phyloP scores from a whole-genome alignment of 2,113 vertebrate genomes.

The Cinclus mexicanus region DNA sequence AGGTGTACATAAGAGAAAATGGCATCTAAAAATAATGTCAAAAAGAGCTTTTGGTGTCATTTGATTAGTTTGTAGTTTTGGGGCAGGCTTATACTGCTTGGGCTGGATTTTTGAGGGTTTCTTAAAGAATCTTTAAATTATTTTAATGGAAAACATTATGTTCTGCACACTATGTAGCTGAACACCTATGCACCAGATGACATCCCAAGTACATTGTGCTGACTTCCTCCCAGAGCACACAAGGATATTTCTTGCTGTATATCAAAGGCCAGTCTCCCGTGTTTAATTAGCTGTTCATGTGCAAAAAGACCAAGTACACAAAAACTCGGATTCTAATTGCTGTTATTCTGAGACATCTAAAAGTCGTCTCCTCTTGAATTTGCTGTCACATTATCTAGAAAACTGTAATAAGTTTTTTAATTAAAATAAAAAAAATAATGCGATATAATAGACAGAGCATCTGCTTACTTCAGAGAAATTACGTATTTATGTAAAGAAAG shows the following conservation, averaged over 20 bases:
- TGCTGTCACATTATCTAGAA: not conserved
- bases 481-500: not conserved
- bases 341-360: not conserved
- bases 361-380: not conserved
- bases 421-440: not conserved
- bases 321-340: not conserved
- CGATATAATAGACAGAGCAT: not conserved
- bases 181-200: not conserved
- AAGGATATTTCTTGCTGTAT: not conserved
- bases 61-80: not conserved
- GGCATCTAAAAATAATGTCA: not conserved
- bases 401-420: not conserved
- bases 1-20: not conserved
- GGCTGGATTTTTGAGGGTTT: not conserved
- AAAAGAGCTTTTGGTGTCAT: not conserved
- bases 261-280: not conserved
- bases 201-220: not conserved
- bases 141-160: not conserved
- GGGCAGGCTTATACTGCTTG: no score
- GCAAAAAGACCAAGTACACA: not conserved
- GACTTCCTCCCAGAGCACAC: not conserved
- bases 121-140: not conserved
- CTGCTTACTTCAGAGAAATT: not conserved
- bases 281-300: slow-evolving; percentile 34
- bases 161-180: not conserved